Base-by-base conservation (phyloP, 2,797 vertebrate genomes). In the Sebastes wilsoni region DNA sequence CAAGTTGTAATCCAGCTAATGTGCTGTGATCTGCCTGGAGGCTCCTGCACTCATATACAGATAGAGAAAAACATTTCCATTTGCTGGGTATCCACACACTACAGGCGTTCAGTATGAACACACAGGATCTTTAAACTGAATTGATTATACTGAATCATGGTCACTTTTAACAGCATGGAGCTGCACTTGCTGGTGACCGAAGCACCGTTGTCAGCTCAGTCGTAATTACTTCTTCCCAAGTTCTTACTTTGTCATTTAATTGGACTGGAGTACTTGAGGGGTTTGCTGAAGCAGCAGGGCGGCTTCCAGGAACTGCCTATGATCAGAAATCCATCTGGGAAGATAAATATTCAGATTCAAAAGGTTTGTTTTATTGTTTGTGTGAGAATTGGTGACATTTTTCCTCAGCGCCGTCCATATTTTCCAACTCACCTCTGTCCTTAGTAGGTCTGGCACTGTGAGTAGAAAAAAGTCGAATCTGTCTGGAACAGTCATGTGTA, bases 351-450 rank as follows among this genome's bases (percentile, higher is more conserved):
- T 49, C 18, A 49, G 18, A 36, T 73, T 72, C 18, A 32, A 8
- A 61, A 13, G 5, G 22, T 56, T 28, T 46, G 6, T 27, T 56
- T 28, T 55, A 20, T 27, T 80, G 60, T 72, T 75, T 64, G 12
- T 66, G 2, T 49, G 32, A 69, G 56, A 75, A 32, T 55, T 68
- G 16, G 6, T 59, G 36, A 46, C 1, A 16, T 55, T 68, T 72
- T 20, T 78, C 62, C 34, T 77, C 46, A 30, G 28, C 13, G 7
- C 14, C 54, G 34, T 49, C 32, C 46, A 70, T 69, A 68, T 75
- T 82, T 82, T 65, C 65, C 62, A 65, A 61, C 52, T 83, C 10
- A 2, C 11, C 27, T 72, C 75, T 22, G 6, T 59, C 52, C 72
- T 7, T 18, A 75, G 58, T 10, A 38, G 6, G 11, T 68, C 71